Conservation (phyloP, 2,888 invertebrate species). For the Autographa gamma region DNA sequence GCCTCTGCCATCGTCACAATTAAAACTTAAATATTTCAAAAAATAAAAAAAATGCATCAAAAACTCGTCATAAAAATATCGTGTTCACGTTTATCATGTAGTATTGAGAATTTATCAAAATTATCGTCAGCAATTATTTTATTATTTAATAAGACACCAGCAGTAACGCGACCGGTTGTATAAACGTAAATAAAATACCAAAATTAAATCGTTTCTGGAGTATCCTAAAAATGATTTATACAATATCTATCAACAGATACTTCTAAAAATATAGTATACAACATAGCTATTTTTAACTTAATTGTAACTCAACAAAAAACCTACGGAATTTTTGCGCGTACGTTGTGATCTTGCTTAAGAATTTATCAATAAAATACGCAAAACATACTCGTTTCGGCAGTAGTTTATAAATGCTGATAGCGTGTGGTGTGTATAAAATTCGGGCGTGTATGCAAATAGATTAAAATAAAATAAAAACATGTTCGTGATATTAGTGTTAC, state of each 20-base stretch:
- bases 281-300: too few relatives aligned
- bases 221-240: too few relatives aligned
- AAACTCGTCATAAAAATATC: neutral
- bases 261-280: too few relatives aligned
- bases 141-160: neutral
- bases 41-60: neutral
- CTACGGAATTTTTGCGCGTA: neutral
- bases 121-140: neutral
- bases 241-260: too few relatives aligned
- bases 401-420: conserved; percentile 30
- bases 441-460: conserved; percentile 22
- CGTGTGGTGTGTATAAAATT: conserved; percentile 18
- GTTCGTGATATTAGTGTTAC: conserved; percentile 61
- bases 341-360: neutral
- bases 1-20: neutral
- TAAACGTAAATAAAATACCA: too few relatives aligned
- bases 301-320: too few relatives aligned
- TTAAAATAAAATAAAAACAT: conserved; percentile 55
- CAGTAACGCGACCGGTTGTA: neutral
- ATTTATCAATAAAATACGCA: conserved; percentile 27
- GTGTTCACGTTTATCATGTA: neutral
- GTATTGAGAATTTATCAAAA: neutral
- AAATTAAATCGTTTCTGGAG: too few relatives aligned
- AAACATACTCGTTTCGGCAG: conserved; percentile 4
- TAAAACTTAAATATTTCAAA: neutral